Evolutionary conservation across 1,140 invertebrate genomes (phyloP).

Genomic region (Drosophila littoralis): DNA sequence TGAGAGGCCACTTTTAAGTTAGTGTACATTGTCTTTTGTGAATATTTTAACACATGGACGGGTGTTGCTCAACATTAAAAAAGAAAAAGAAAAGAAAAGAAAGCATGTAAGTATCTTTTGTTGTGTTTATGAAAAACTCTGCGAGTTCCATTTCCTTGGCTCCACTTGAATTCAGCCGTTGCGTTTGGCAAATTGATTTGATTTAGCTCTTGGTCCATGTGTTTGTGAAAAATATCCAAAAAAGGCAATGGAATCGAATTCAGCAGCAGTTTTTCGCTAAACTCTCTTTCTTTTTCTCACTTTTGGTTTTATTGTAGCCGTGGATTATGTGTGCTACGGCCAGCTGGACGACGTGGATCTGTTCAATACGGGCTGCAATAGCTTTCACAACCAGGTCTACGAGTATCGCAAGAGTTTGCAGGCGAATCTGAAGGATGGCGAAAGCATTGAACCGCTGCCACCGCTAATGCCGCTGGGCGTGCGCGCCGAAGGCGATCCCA

Average conservation of each 20-base stretch:
- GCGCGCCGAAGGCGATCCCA: conserved; percentile 63
- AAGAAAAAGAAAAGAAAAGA: too few species aligned
- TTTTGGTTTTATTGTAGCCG: conserved; percentile 63
- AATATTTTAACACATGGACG: conserved; percentile 79
- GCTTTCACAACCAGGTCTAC: conserved; percentile 79
- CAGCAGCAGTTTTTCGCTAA: conserved; percentile 71
- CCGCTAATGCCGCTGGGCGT: conserved; percentile 66
- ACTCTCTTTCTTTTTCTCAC: conserved; percentile 34
- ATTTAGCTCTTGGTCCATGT: conserved; percentile 74
- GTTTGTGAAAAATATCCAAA: conserved; percentile 70
- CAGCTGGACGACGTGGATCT: conserved; percentile 80
- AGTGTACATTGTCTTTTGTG: conserved; percentile 65
- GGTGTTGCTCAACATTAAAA: conserved; percentile 22
- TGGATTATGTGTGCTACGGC: conserved; percentile 79
- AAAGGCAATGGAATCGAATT: conserved; percentile 82
- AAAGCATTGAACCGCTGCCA: conserved; percentile 61
- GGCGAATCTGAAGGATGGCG: conserved; percentile 74
- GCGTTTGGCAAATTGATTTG: conserved; percentile 31
- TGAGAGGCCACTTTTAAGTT: conserved; percentile 4
- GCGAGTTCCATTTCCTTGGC: conserved; percentile 83
- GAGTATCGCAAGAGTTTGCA: conserved; percentile 79
- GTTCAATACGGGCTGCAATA: conserved; percentile 73
- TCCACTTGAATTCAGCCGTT: conserved; percentile 33
- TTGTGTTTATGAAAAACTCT: conserved; percentile 63
- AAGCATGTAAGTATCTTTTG: conserved; percentile 65